These are phyloP conservation scores for Hormaphis cornu DNA, from an alignment of 1,140 invertebrate genomes.

Conservation along the genomic window DNA sequence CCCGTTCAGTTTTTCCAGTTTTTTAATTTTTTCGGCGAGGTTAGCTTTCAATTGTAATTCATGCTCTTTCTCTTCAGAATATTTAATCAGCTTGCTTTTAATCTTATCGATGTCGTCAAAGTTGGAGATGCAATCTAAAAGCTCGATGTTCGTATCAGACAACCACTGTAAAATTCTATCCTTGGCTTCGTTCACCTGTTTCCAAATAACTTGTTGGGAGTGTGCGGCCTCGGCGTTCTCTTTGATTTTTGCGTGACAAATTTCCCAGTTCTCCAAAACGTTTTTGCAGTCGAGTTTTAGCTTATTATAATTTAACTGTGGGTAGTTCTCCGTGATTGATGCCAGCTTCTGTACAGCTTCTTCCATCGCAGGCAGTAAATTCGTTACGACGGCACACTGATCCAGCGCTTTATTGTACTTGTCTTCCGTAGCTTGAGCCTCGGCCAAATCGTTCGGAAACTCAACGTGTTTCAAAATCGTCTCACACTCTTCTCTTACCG, in stretches of 20 bases:
- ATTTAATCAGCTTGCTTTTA: slow-evolving; percentile 65
- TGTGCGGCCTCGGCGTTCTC: slow-evolving; percentile 68
- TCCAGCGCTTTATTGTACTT: slow-evolving; percentile 66
- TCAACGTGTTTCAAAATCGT: slow-evolving; percentile 37
- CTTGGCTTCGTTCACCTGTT: slow-evolving; percentile 77
- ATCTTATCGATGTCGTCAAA: slow-evolving; percentile 69
- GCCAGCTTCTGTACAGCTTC: slow-evolving; percentile 56
- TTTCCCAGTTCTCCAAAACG: slow-evolving; percentile 63
- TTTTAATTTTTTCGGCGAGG: slow-evolving; percentile 66
- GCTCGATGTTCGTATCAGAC: slow-evolving; percentile 61
- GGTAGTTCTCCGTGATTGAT: slow-evolving; percentile 62
- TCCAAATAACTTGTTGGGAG: slow-evolving; percentile 81
- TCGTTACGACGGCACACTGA: slow-evolving; percentile 61
- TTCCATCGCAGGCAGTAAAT: slow-evolving; percentile 63
- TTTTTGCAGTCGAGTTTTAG: slow-evolving; percentile 55
- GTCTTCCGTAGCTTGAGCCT: slow-evolving; percentile 52
- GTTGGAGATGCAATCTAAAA: slow-evolving; percentile 63
- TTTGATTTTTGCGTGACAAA: slow-evolving; percentile 56
- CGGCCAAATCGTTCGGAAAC: slow-evolving; percentile 55
- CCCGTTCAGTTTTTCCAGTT: slow-evolving; percentile 69
- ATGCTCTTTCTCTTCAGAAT: slow-evolving; percentile 72
- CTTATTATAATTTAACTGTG: slow-evolving; percentile 53
- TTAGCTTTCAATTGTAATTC: slow-evolving; percentile 65
- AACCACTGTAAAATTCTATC: slow-evolving; percentile 76
- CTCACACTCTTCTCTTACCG: neutral